Evolutionary conservation across 2,888 invertebrate genomes (phyloP), one percentile per base, ranked within the genome.

Genomic region (Synergus itoensis): DNA sequence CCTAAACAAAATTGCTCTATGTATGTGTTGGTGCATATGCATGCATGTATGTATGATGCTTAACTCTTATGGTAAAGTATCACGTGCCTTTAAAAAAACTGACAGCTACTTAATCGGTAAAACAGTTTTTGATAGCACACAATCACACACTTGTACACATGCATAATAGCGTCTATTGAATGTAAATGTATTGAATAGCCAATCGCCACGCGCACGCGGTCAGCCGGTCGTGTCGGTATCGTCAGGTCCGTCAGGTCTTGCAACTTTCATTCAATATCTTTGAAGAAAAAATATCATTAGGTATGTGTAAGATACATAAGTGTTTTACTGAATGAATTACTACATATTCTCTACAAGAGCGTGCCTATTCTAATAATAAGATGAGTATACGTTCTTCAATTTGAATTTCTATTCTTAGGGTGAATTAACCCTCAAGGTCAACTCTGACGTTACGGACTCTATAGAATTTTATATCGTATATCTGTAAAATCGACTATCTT

Each of bases 361-460:
- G 53, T n/a, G n/a, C 53, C n/a, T n/a, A 53, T 53, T 53, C 8
- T 9, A 9, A n/a, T 0, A n/a, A 7, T n/a, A 53, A n/a, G n/a
- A 3, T n/a, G 16, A 0, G 53, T 53, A n/a, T 11, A 43, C 43
- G 43, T 43, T 43, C 43, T 43, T 8, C 11, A 43, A 11, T 3
- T 4, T 48, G 14, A 48, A 48, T 40, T 64, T 40, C 12, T 28
- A 62, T 62, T 28, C 9, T 14, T n/a, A 16, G 36, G 36, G 65
- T 41, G 36, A 41, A 4, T 40, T 41, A 65, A 65, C 41, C 41
- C 18, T 65, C 65, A 65, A 65, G 41, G 53, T 53, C n/a, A 53
- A 53, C 53, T n/a, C 9, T 53, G 53, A 53, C n/a, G 9, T 53
- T 53, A 16, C 5, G 45, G 0, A 45, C 45, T 14, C 3, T 12